Evolutionary conservation across 2,113 vertebrate genomes (phyloP).

Genomic region (Scartelaos histophorus): DNA sequence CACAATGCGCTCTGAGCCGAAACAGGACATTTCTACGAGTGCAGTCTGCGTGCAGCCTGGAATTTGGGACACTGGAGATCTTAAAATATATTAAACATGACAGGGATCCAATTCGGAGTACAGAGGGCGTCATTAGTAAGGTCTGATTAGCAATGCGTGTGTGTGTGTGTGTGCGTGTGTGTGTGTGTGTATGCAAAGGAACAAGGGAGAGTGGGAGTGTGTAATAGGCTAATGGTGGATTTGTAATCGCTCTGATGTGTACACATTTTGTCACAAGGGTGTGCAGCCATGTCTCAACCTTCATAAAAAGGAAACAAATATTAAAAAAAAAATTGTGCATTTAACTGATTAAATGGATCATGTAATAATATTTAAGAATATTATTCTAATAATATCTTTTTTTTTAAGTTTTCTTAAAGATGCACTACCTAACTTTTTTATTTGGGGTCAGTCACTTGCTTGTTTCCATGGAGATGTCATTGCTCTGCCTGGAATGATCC

Average conservation of each 20-base stretch:
- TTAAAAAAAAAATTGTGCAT: not conserved
- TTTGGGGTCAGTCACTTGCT: too few species aligned
- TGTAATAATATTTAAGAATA: not conserved
- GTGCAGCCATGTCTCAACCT: slow-evolving; percentile 4
- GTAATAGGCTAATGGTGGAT: slow-evolving; percentile 25
- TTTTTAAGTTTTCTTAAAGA: not conserved
- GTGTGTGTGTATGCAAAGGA: slow-evolving; percentile 21
- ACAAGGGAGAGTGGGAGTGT: slow-evolving; percentile 10
- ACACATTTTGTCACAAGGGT: not conserved
- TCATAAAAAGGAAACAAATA: not conserved
- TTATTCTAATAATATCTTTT: too few species aligned
- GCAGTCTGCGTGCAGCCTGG: not conserved
- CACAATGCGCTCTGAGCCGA: slow-evolving; percentile 20
- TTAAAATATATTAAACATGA: slow-evolving; percentile 24
- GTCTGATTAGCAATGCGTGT: slow-evolving; percentile 29
- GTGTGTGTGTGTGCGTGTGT: slow-evolving; percentile 12
- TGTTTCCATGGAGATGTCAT: too few species aligned
- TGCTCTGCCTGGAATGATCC: too few species aligned
- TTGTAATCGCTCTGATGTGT: slow-evolving; percentile 32
- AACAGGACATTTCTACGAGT: slow-evolving; percentile 14
- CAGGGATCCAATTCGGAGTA: slow-evolving; percentile 15
- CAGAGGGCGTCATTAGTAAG: slow-evolving; percentile 26
- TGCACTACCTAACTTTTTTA: too few species aligned
- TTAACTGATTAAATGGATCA: not conserved
- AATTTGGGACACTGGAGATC: not conserved